Percentiles rank a stretch among this genome's conserved stretches.
phyloP scores from a whole-genome alignment of 2,113 vertebrate genomes.

The Girardinichthys multiradiatus region DNA sequence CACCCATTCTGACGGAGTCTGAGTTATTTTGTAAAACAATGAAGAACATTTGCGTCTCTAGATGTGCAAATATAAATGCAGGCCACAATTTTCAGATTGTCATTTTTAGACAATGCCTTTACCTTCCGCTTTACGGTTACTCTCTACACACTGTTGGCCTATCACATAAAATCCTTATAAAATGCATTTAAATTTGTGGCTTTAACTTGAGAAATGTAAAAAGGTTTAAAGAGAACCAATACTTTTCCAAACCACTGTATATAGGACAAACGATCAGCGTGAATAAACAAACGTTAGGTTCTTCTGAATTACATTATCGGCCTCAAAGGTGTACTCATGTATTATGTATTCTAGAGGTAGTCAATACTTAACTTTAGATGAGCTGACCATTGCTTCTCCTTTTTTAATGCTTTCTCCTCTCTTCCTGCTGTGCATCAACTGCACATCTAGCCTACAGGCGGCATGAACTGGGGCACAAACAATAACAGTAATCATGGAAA shows the following conservation, averaged over 20 bases:
- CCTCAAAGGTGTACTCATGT: not conserved
- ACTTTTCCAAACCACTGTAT: not conserved
- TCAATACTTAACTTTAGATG: not conserved
- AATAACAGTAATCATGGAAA: constrained; percentile 77
- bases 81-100: no score
- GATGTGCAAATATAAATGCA: no score
- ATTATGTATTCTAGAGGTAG: not conserved
- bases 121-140: no score
- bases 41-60: no score
- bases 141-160: no score
- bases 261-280: not conserved
- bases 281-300: not conserved
- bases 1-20: no score
- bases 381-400: constrained; percentile 1
- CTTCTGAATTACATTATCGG: not conserved
- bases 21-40: no score
- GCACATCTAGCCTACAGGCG: constrained; percentile 64
- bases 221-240: no score
- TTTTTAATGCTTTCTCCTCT: constrained; percentile 19
- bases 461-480: constrained; percentile 76
- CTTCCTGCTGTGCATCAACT: constrained; percentile 30
- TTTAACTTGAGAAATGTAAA: no score
- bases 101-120: no score
- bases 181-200: no score
- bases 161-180: no score